Evolutionary conservation across 1,140 invertebrate genomes (phyloP).

Genomic region (Paramacrobiotus metropolitanus): DNA sequence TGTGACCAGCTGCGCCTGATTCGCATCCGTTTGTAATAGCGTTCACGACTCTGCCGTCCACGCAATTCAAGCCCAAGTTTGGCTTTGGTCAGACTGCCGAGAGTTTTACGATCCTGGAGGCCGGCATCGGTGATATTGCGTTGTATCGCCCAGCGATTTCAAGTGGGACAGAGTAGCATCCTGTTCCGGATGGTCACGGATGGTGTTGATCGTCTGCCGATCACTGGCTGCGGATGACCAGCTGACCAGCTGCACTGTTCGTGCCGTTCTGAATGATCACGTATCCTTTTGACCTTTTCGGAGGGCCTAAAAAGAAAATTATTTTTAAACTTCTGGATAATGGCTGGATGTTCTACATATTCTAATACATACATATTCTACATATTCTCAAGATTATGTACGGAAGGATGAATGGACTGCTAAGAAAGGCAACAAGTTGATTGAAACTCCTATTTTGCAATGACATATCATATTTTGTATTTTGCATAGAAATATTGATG

Average conservation of each 20-base stretch:
- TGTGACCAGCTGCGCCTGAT: conserved; percentile 62
- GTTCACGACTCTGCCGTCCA: conserved; percentile 66
- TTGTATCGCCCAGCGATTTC: conserved; percentile 48
- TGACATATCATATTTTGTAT: too few species aligned
- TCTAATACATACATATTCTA: too few species aligned
- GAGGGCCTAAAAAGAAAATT: not conserved
- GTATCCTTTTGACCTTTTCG: conserved; percentile 44
- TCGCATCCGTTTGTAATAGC: conserved; percentile 43
- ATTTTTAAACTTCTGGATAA: not conserved
- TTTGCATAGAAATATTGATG: too few species aligned
- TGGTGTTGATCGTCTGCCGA: conserved; percentile 60
- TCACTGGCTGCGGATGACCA: conserved; percentile 58
- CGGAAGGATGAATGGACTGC: too few species aligned
- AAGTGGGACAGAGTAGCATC: conserved; percentile 30
- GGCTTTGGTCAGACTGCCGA: conserved; percentile 32
- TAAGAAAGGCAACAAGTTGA: too few species aligned
- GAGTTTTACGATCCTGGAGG: conserved; percentile 29
- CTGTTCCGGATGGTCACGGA: conserved; percentile 51
- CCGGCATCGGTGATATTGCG: conserved; percentile 74
- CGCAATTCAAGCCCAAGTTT: conserved; percentile 76
- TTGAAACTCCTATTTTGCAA: too few species aligned
- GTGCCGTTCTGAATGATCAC: conserved; percentile 84
- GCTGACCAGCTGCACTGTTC: conserved; percentile 84
- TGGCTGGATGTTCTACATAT: not conserved
- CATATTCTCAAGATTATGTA: too few species aligned